Conservation (phyloP, 2,888 invertebrate species). For the Tetheella fluctuosa region DNA sequence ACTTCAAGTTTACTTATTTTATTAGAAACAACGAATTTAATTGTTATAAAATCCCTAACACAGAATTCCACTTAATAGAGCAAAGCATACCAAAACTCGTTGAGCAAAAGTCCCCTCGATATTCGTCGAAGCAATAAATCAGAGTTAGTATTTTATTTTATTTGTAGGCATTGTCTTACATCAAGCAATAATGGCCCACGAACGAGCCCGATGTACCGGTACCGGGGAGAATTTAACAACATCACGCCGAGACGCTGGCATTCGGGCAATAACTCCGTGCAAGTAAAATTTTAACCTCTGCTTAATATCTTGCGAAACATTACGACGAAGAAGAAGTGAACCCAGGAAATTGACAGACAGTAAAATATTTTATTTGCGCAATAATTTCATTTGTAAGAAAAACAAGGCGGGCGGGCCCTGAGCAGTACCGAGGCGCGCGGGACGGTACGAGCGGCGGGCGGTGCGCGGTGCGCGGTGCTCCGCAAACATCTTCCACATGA, state of each 20-base stretch:
- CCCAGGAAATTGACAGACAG: conserved; percentile 80
- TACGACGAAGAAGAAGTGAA: conserved; percentile 62
- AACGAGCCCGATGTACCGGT: conserved; percentile 55
- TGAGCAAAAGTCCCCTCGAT: conserved; percentile 18
- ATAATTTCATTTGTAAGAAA: conserved; percentile 83
- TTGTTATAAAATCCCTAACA: neutral
- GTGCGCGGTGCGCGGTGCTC: conserved; percentile 47
- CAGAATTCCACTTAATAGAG: neutral
- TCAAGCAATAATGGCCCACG: conserved; percentile 66
- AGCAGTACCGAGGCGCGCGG: conserved; percentile 18
- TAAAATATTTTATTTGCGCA: conserved; percentile 82
- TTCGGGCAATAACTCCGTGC: conserved; percentile 68
- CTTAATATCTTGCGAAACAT: conserved; percentile 76
- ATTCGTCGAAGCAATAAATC: conserved; percentile 63
- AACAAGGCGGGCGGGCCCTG: conserved; percentile 57
- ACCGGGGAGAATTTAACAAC: conserved; percentile 54
- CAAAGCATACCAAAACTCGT: neutral
- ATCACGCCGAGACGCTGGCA: conserved; percentile 59
- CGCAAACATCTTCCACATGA: conserved; percentile 76
- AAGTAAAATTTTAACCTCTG: conserved; percentile 83
- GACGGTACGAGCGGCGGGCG: conserved; percentile 24
- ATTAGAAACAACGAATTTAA: too few species aligned
- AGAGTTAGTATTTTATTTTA: conserved; percentile 62
- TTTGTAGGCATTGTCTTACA: conserved; percentile 75
- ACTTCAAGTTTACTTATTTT: too few species aligned